phyloP scores from a whole-genome alignment of 2,888 invertebrate species.

The Tineola bisselliella region DNA sequence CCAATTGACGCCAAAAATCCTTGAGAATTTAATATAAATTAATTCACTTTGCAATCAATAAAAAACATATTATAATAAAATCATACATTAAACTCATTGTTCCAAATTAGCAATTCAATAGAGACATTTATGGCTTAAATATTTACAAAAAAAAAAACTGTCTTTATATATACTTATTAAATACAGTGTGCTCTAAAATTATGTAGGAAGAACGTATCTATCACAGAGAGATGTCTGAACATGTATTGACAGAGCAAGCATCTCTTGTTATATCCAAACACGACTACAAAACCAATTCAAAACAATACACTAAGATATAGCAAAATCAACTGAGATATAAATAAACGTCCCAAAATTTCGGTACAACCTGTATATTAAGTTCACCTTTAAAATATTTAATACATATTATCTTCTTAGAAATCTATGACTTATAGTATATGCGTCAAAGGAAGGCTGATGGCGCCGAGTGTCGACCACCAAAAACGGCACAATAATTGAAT shows the following conservation, averaged over 20 bases:
- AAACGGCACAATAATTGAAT: conserved; percentile 45
- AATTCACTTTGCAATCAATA: background rate
- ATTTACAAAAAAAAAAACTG: background rate
- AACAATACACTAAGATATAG: no score
- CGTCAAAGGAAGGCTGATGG: conserved; percentile 44
- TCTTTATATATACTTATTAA: background rate
- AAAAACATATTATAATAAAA: background rate
- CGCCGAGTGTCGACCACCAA: conserved; percentile 35
- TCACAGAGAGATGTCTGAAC: no score
- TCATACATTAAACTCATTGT: background rate
- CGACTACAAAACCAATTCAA: no score
- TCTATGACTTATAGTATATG: conserved; percentile 29
- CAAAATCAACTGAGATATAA: no score
- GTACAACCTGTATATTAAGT: background rate
- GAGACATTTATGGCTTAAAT: background rate
- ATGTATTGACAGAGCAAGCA: no score
- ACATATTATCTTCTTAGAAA: conserved; percentile 13
- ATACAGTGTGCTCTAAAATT: no score
- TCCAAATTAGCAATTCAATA: background rate
- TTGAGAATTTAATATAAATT: background rate
- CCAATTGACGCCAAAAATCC: no score
- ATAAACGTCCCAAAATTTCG: no score
- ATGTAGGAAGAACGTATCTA: no score
- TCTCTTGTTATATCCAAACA: no score
- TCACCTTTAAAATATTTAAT: background rate